phyloP scores from a whole-genome alignment of 2,113 vertebrate species.

The Benthochromis sp. region DNA sequence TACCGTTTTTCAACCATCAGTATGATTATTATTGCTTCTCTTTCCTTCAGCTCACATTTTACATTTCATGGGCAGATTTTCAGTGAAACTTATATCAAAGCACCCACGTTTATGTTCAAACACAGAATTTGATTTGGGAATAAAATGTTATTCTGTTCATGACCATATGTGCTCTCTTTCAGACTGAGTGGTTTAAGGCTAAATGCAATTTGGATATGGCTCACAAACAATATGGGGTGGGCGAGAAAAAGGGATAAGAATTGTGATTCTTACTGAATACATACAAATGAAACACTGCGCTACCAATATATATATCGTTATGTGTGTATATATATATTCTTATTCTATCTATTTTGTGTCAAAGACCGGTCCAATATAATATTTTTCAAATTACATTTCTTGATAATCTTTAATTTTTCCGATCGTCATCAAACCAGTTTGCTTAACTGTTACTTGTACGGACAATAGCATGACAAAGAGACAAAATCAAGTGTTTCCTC shows the following conservation, averaged over 20 bases:
- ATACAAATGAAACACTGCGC: background rate
- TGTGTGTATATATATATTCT: accelerated
- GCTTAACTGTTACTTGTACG: background rate
- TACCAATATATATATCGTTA: background rate
- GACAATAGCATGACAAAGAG: background rate
- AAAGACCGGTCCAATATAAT: background rate
- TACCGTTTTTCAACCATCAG: background rate
- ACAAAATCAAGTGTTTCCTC: background rate
- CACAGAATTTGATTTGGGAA: background rate
- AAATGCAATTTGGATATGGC: background rate
- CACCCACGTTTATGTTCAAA: background rate
- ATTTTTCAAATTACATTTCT: background rate
- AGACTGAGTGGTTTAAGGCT: background rate
- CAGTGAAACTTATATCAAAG: background rate
- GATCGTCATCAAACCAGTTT: background rate
- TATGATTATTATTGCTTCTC: background rate
- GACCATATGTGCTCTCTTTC: background rate
- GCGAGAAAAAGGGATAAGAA: background rate
- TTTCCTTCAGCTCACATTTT: background rate
- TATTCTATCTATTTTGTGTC: background rate
- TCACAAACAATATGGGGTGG: background rate
- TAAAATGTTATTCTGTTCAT: background rate
- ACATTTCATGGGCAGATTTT: background rate
- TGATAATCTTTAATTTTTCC: background rate
- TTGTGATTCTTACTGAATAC: background rate